Conservation (phyloP, 64 coral and sea anemone genomes). For the Catalaphyllia jardinei region DNA sequence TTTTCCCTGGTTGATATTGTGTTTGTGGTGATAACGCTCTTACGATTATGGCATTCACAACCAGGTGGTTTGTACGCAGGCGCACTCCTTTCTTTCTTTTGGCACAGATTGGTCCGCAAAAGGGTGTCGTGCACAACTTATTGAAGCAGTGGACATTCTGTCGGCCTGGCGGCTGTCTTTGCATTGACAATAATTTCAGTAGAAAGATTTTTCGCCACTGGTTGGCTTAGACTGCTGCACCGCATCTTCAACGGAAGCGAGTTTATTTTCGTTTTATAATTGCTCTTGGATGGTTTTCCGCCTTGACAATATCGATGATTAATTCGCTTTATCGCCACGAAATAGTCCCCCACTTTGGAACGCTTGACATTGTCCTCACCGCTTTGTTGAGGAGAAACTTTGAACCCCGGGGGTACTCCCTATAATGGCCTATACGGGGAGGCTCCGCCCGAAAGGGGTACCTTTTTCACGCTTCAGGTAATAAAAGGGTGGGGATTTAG, state of each 20-base stretch:
- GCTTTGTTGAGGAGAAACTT: too few relatives aligned
- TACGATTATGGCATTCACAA: constrained; percentile 29
- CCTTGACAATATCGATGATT: neutral
- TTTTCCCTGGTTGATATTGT: constrained; percentile 38
- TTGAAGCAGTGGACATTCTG: constrained; percentile 44
- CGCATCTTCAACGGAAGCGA: neutral
- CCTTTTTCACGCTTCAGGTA: too few relatives aligned
- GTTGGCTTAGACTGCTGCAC: constrained; percentile 38
- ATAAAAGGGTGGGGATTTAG: too few relatives aligned
- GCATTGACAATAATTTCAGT: constrained; percentile 43
- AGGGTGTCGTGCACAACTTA: neutral
- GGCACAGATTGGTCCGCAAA: neutral
- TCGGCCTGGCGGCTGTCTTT: constrained; percentile 44
- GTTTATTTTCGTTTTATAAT: constrained; percentile 15
- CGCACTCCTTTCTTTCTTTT: too few relatives aligned
- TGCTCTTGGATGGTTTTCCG: constrained; percentile 14
- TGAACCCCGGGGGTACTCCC: too few relatives aligned
- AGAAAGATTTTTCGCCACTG: constrained; percentile 39
- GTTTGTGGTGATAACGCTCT: constrained; percentile 26
- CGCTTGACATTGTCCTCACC: constrained; percentile 30
- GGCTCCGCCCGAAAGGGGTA: too few relatives aligned
- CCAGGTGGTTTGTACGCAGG: too few relatives aligned
- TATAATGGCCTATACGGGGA: too few relatives aligned
- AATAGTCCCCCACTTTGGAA: constrained; percentile 2
- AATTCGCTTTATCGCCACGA: constrained; percentile 15